Evolutionary conservation across 2,888 invertebrate genomes (phyloP), one percentile per base, ranked within the genome.

Genomic region (Drosophila koepferae): DNA sequence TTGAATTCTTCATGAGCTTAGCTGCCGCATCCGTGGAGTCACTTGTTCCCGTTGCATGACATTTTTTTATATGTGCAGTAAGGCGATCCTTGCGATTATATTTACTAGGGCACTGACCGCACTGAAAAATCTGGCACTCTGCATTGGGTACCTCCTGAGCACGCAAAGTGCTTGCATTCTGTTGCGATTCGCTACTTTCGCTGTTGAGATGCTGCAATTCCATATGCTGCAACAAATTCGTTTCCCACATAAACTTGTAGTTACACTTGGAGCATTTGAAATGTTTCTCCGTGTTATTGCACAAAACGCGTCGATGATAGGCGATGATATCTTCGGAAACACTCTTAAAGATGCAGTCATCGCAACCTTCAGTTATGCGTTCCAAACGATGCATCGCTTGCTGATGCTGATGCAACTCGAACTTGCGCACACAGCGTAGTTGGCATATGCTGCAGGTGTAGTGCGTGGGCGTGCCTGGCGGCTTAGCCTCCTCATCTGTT

Each of bases 281-380:
- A n/a, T 82, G 72, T 36, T 93, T 93, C 10, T 89, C 86, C 2
- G 34, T 41, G 58, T 92, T 92, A 23, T 76, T 81, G 55, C 93
- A 93, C 61, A 92, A 92, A 81, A 93, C 80, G 89, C 93, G 89
- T 92, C 94, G 63, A 92, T 95, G 95, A 9, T 94, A 94, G 0
- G 92, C 92, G 1, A 95, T 94, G 1, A 94, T 92, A 67, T 94
- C 94, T 28, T 94, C 82, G 0, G 94, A 94, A 0, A 94, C 94
- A 77, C 95, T 95, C 53, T 94, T 91, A 92, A 94, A 94, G n/a
- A 93, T 91, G 82, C 95, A 95, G n/a, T 93, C 91, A 54, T 93
- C 93, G 78, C 95, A 95, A 20, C 94, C 93, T 14, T 93, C 91
- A 0, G 93, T 94, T 1, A 94, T 91, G 62, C 94, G 93, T 2